A percentile compares a stretch with the other conserved stretches of the same genome.
Evolutionary conservation across 2,113 vertebrate genomes (phyloP).

Genomic region (Scortum barcoo): DNA sequence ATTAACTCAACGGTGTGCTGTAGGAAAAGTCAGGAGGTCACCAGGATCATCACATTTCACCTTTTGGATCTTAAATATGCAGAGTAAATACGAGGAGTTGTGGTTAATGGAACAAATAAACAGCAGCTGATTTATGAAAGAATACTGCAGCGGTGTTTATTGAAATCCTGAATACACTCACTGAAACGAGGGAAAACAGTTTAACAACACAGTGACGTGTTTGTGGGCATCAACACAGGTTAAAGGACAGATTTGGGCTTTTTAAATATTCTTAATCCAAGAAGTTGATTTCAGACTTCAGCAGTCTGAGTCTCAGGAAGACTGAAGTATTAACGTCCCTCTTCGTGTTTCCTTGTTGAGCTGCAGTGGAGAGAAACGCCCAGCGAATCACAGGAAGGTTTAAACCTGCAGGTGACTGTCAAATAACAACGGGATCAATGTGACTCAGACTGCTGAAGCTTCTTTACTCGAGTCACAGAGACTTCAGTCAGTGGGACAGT

Average conservation of each 20-base stretch:
- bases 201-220: background rate
- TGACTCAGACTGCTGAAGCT: background rate
- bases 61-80: background rate
- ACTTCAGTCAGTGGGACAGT: too few species aligned
- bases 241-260: background rate
- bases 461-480: too few species aligned
- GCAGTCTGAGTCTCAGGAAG: too few species aligned
- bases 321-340: background rate
- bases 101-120: background rate
- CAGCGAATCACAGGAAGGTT: too few species aligned
- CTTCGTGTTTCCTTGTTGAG: background rate
- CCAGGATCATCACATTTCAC: too few species aligned
- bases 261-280: background rate
- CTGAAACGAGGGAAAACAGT: background rate
- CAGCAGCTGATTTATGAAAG: background rate
- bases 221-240: background rate
- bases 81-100: too few species aligned
- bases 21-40: too few species aligned
- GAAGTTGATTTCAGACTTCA: too few species aligned
- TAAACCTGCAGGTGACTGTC: background rate
- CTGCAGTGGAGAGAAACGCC: too few species aligned
- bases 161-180: slow-evolving; percentile 46
- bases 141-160: slow-evolving; percentile 72
- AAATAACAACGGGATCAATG: background rate
- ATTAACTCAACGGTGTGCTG: too few species aligned